These are phyloP conservation scores for Aldrovandia affinis DNA, from an alignment of 2,797 vertebrate species.

Conservation along the genomic window DNA sequence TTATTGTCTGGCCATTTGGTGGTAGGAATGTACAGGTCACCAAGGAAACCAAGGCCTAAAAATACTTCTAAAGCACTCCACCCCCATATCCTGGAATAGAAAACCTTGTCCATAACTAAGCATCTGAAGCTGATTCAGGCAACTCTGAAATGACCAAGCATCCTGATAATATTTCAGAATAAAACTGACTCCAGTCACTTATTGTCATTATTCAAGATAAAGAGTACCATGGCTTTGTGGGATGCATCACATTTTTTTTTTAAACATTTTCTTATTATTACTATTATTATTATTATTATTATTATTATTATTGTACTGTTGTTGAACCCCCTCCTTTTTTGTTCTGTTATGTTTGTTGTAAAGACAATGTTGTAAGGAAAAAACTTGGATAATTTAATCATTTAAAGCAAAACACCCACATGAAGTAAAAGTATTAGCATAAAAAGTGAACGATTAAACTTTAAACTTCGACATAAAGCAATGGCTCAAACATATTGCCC, in stretches of 20 bases:
- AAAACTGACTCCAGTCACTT: no score
- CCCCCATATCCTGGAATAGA: constrained; percentile 20
- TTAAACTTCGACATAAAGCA: no score
- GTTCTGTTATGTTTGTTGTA: no score
- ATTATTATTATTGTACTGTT: no score
- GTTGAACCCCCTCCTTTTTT: no score
- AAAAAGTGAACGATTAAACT: constrained; percentile 12
- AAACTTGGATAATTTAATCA: neutral
- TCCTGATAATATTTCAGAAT: constrained; percentile 21
- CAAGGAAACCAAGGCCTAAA: constrained; percentile 27
- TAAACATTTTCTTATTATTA: no score
- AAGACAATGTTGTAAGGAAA: neutral
- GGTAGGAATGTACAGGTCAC: constrained; percentile 39
- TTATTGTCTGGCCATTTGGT: constrained; percentile 48
- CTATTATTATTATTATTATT: no score
- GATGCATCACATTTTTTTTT: no score
- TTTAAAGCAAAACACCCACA: neutral
- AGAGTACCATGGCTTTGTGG: neutral
- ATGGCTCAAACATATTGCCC: no score
- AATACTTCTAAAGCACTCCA: neutral
- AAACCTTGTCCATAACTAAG: constrained; percentile 7
- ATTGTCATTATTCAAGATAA: neutral
- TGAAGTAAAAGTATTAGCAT: neutral
- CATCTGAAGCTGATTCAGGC: neutral
- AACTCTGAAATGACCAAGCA: constrained; percentile 14